Evolutionary conservation across 1,140 invertebrate species (phyloP).

Genomic region (Bombus difficillimus): DNA sequence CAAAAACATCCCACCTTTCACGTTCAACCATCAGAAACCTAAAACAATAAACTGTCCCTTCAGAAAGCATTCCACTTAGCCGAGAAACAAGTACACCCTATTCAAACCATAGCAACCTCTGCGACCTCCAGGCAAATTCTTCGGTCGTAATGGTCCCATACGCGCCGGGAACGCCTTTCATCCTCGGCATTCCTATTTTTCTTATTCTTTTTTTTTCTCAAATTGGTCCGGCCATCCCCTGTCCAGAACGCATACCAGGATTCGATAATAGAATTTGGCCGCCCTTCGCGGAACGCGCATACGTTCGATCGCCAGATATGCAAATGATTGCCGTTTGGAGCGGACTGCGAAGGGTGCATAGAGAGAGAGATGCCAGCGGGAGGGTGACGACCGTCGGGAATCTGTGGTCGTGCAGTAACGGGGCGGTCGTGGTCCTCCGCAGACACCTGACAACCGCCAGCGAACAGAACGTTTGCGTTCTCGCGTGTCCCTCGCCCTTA

Average conservation of each 20-base stretch:
- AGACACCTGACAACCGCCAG: constrained; percentile 52
- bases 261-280: constrained; percentile 74
- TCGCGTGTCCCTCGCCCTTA: background rate
- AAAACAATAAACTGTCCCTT: too few species aligned
- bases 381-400: constrained; percentile 66
- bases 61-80: too few species aligned
- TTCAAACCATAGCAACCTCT: too few species aligned
- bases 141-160: background rate
- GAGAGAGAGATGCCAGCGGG: constrained; percentile 58
- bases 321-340: constrained; percentile 70
- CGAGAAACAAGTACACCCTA: too few species aligned
- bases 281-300: constrained; percentile 69
- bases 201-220: constrained; percentile 31
- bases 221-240: constrained; percentile 37
- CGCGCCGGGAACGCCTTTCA: background rate
- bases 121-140: background rate
- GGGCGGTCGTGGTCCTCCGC: constrained; percentile 42
- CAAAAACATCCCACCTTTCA: too few species aligned
- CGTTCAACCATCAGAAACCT: too few species aligned
- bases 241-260: constrained; percentile 61
- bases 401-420: constrained; percentile 29
- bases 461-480: background rate
- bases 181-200: constrained; percentile 39
- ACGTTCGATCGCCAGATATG: constrained; percentile 70
- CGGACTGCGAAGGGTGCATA: constrained; percentile 44